Evolutionary conservation across 1,140 invertebrate genomes (phyloP), one percentile per base, ranked within the genome.

Genomic region (Frieseomelitta varia): DNA sequence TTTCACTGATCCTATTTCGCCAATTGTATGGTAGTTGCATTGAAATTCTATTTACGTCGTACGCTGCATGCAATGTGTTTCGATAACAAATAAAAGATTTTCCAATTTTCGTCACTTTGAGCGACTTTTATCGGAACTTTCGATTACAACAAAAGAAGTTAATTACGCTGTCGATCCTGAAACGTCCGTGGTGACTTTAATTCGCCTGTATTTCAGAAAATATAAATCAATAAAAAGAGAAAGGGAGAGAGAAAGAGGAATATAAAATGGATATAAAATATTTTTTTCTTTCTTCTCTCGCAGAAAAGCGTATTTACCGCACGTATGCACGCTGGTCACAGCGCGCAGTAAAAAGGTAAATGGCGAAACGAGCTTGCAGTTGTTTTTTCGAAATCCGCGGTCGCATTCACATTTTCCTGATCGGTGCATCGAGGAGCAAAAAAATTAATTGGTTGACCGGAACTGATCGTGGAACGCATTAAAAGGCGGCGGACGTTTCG

Each of bases 361-460:
- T n/a, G 34, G 24, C 56, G n/a, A 71, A 68, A 79, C 24, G 24
- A 17, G 51, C 15, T 14, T 0, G 77, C 12, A 1, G 12, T 61
- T n/a, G 3, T n/a, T 58, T 79, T 65, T 65, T 53, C 51, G 4
- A 68, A 39, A 69, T n/a, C 30, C 51, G 0, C n/a, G 15, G 21
- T 53, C 3, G 53, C 39, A 15, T 74, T 81, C 53, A 71, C 56
- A 30, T 65, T 75, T 81, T 73, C 15, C 58, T 19, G 67, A 47
- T 15, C 1, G 61, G n/a, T 14, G 67, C 4, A 15, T 30, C 27
- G 34, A n/a, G 8, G 10, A 21, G 12, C 12, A 81, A 65, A 55
- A 65, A 75, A 81, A 74, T 75, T 75, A 81, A 81, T 81, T 27
- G 71, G 34, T 8, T 10, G 17, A 58, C 15, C 58, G 71, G 55